These are phyloP conservation scores for Microcebus lehilahytsara DNA, from an alignment of 2,113 vertebrate genomes.

Conservation along the genomic window DNA sequence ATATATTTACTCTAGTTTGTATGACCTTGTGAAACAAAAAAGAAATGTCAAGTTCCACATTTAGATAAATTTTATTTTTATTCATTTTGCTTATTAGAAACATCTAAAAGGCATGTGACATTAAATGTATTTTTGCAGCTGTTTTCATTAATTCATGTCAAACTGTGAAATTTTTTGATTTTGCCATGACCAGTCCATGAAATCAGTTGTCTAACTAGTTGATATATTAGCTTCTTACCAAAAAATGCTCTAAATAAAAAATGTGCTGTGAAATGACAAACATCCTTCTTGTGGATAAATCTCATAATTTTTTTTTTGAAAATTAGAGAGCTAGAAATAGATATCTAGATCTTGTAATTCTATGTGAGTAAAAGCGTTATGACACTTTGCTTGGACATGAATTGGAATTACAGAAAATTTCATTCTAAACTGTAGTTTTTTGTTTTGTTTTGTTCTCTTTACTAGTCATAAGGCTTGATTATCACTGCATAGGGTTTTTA, in stretches of 20 bases:
- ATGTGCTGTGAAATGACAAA: slow-evolving; percentile 59
- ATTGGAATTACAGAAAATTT: neutral
- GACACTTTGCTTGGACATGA: neutral
- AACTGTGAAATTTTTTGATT: slow-evolving; percentile 78
- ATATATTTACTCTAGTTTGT: neutral
- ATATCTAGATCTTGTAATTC: neutral
- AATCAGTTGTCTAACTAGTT: slow-evolving; percentile 74
- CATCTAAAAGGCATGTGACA: slow-evolving; percentile 46
- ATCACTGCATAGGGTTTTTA: neutral
- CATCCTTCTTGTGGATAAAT: slow-evolving; percentile 24
- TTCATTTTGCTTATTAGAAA: slow-evolving; percentile 60
- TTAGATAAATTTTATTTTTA: slow-evolving; percentile 59
- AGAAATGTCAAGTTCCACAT: slow-evolving; percentile 65
- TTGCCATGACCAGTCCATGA: slow-evolving; percentile 73
- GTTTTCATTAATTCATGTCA: slow-evolving; percentile 76
- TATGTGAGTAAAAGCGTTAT: neutral
- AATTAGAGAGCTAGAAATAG: neutral
- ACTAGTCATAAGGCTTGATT: neutral
- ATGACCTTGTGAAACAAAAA: slow-evolving; percentile 39
- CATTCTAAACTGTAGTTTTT: neutral
- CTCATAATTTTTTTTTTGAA: slow-evolving; percentile 54
- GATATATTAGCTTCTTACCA: slow-evolving; percentile 61
- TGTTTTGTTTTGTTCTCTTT: neutral
- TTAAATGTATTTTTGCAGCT: slow-evolving; percentile 65
- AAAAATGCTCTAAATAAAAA: slow-evolving; percentile 55